Percentiles rank a stretch among this genome's conserved stretches.
These are phyloP conservation scores for Ammodytes dubius DNA, from an alignment of 2,113 vertebrate species.

Conservation along the genomic window DNA sequence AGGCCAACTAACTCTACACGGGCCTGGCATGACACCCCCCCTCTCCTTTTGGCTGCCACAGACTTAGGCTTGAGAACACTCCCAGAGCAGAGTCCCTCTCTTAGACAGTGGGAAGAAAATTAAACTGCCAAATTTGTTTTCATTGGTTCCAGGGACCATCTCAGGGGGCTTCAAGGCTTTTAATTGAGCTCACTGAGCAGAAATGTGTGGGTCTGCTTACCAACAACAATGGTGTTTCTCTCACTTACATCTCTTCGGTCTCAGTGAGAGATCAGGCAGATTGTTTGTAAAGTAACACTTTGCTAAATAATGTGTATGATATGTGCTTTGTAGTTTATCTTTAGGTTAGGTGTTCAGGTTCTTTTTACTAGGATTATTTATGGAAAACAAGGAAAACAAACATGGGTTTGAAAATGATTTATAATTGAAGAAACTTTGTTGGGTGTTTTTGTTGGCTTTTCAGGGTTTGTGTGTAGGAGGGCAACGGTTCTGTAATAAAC, in stretches of 20 bases:
- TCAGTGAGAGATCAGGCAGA: conserved; percentile 50
- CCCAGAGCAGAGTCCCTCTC: conserved; percentile 78
- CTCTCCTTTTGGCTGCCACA: conserved; percentile 70
- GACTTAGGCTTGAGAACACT: conserved; percentile 66
- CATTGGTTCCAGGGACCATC: conserved; percentile 84
- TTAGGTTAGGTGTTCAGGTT: conserved; percentile 6
- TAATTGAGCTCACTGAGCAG: conserved; percentile 86
- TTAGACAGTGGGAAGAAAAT: conserved; percentile 88
- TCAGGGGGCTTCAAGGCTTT: conserved; percentile 84
- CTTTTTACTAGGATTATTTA: not conserved
- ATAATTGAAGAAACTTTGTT: conserved; percentile 56
- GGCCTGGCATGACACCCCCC: conserved; percentile 71
- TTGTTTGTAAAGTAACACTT: conserved; percentile 53
- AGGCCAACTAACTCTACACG: conserved; percentile 78
- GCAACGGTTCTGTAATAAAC: conserved; percentile 60
- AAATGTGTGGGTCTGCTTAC: conserved; percentile 83
- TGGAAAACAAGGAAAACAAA: not conserved
- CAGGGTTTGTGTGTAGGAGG: conserved; percentile 50
- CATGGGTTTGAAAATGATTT: conserved; percentile 20
- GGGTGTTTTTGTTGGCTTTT: conserved; percentile 44
- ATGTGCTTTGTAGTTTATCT: conserved; percentile 9
- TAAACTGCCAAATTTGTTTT: conserved; percentile 90
- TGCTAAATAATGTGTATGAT: conserved; percentile 15
- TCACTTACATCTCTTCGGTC: conserved; percentile 50
- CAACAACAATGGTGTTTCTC: conserved; percentile 73